Evolutionary conservation across 2,113 vertebrate genomes (phyloP).

Genomic region (Esox niger): DNA sequence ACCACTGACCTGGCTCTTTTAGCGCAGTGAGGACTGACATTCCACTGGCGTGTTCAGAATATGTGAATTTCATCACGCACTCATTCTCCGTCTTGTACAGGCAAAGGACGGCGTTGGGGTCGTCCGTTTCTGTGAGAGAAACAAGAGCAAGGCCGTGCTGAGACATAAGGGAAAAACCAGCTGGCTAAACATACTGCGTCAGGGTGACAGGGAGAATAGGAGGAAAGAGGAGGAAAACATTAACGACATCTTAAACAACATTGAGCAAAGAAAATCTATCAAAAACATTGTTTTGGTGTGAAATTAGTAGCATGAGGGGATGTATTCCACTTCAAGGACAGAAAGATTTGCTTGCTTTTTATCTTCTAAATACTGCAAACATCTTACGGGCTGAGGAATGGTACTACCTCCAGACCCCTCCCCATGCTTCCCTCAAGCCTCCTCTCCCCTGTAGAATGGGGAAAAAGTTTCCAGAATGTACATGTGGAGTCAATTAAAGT

Average conservation of each 20-base stretch:
- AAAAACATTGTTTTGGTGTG: conserved; percentile 31
- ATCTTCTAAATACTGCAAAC: conserved; percentile 27
- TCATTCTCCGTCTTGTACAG: conserved; percentile 89
- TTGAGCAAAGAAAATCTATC: not conserved
- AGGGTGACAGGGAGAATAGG: not conserved
- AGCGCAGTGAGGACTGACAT: conserved; percentile 86
- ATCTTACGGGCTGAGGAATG: conserved; percentile 41
- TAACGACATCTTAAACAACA: not conserved
- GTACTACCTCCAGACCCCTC: conserved; percentile 11
- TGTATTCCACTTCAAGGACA: conserved; percentile 8
- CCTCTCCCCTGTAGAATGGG: conserved; percentile 18
- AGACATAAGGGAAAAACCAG: not conserved
- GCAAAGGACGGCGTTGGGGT: conserved; percentile 79
- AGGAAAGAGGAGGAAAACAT: not conserved
- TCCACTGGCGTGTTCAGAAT: conserved; percentile 86
- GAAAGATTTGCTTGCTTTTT: conserved; percentile 19
- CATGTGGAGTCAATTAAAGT: conserved; percentile 72
- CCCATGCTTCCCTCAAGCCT: not conserved
- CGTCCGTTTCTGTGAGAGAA: conserved; percentile 76
- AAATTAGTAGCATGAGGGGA: conserved; percentile 21
- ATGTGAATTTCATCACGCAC: conserved; percentile 96
- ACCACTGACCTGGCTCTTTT: conserved; percentile 83
- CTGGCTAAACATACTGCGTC: not conserved
- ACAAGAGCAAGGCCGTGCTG: not conserved
- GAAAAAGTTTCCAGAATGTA: conserved; percentile 63